Base-by-base conservation (phyloP, 2,797 vertebrate species). In the Enteromius afrohamiltoni region DNA sequence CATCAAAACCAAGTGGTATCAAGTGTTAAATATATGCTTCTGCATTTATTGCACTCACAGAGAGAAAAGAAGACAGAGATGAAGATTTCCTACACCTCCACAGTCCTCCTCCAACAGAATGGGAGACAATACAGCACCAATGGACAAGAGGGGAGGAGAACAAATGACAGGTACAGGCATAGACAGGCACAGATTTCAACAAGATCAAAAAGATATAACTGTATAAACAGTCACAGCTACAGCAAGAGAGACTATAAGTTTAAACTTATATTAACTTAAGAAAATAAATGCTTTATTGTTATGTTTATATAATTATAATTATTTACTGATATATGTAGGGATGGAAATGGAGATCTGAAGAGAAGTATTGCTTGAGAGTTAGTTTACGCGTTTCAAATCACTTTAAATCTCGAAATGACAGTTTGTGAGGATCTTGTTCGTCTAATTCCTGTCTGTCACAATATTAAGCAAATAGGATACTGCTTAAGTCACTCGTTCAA, bases 81-180 rank as follows among this genome's bases (percentile, higher is more conserved):
- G 40, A 92, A 84, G 85, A 85, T 89, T 4, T 91, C 89, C 0
- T 92, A 84, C 86, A 92, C 91, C 76, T 92, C 92, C 3, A 88
- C 87, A 0, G 88, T 92, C 21, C 88, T 93, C 69, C 60, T 92
- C 78, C 87, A 90, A 1, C 91, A 92, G 74, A 93, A 94, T 16
- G 19, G 85, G 79, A 88, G 87, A 64, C 86, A 80, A 34, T 87
- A 86, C 74, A 86, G 86, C 2, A 78, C 47, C 62, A 42, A 37
- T 1, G 83, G 88, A 10, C 79, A 80, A 26, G 58, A 75, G 6
- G 45, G 29, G 21, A 78, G 11, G 53, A 70, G 31, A 83, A 71
- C 17, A 51, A 62, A 64, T 71, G 65, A 83, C 58, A 78, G 75
- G 82, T 83, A 64, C 21, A 69, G 23, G 73, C 13, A 19, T 51